Conservation (phyloP, 2,113 vertebrate genomes). For the Dicrurus megarhynchus region DNA sequence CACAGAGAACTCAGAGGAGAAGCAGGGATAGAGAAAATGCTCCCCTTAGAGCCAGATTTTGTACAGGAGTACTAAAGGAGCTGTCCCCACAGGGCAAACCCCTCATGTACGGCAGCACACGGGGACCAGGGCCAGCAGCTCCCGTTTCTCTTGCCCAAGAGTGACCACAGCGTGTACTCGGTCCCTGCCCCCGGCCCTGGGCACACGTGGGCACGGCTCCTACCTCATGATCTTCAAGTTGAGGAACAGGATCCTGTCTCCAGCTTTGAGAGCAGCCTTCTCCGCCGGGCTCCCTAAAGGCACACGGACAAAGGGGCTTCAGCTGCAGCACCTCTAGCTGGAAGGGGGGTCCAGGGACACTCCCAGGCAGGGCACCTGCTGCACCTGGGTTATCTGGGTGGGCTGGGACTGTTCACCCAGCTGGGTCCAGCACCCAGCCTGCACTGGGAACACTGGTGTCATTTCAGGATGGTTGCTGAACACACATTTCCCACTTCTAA, state of each 20-base stretch:
- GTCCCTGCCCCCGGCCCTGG: not conserved
- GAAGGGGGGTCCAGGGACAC: not conserved
- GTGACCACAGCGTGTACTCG: accelerated
- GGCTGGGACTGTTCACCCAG: not conserved
- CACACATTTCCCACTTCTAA: not conserved
- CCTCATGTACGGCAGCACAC: accelerated
- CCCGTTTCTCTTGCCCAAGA: accelerated
- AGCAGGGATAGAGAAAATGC: not conserved
- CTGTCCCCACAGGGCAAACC: too few species aligned
- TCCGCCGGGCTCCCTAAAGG: constrained; percentile 91
- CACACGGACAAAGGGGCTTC: not conserved
- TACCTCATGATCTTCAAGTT: constrained; percentile 99
- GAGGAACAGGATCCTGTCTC: constrained; percentile 94
- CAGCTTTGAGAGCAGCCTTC: constrained; percentile 89
- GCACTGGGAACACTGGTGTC: not conserved
- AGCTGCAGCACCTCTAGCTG: not conserved
- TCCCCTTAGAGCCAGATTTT: not conserved
- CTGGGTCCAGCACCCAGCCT: not conserved
- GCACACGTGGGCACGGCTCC: not conserved
- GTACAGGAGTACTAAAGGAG: not conserved
- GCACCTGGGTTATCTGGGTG: not conserved
- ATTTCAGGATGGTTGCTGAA: accelerated
- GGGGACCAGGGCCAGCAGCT: not conserved
- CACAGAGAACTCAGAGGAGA: not conserved
- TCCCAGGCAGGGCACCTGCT: not conserved